Base-by-base conservation (phyloP, 30 jellyfish, hydroid and myxozoan genomes). In the Aurelia sp. region DNA sequence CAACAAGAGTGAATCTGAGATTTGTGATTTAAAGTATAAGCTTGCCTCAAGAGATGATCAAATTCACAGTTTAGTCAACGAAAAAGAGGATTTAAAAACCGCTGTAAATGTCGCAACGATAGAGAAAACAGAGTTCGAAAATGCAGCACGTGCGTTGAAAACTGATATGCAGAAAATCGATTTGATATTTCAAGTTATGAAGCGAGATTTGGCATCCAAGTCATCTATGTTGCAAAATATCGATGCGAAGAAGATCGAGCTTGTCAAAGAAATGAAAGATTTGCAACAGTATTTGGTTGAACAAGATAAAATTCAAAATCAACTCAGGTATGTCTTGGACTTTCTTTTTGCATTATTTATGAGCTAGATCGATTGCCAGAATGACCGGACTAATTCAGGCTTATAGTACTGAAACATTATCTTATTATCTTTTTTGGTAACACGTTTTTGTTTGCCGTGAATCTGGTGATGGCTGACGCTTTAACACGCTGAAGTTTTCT, bases 181-280 rank as follows among this genome's bases (percentile, higher is more conserved):
- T 24, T 17, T 74, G 57, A 82, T 82, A 21, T 82, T 82, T 58
- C 86, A 82, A 24, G 84, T 82, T 30, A 82, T 82, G 92, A 82
- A 82, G 80, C 53, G 60, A 69, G 86, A 82, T 40, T 82, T 82
- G 86, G 92, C 79, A 0, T 59, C 92, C 38, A 82, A 82, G 67
- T 82, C 92, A 35, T 82, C 92, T 11, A 72, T 82, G 85, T 22
- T 82, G 61, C 63, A 52, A 50, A 48, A 67, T 33, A 82, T 82
- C 12, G 92, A 82, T 67, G 61, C 59, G 59, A 82, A 82, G 73
- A 82, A 82, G 41, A 15, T 38, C 27, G 86, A 69, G 41, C 58
- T 82, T 10, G 13, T 82, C 60, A 63, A 30, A n/a, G 86, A 82
- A 55, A 82, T 82, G 92, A 82, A 69, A 61, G 75, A 53, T 66